Evolutionary conservation across 2,113 vertebrate species (phyloP), one percentile per base, ranked within the genome.

Genomic region (Notarius quadriscutis): DNA sequence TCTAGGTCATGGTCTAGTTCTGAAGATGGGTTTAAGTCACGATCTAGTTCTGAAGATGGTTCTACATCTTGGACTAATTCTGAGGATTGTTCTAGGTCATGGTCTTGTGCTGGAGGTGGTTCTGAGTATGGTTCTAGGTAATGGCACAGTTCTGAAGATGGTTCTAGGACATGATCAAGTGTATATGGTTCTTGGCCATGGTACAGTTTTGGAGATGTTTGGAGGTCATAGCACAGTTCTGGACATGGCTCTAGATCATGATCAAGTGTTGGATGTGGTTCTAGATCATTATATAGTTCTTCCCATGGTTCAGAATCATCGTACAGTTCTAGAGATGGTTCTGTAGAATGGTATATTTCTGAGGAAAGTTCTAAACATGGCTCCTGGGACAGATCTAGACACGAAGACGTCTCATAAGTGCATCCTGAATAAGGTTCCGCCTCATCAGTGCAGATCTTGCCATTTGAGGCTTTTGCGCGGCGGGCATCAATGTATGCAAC

Each of bases 401-500:
- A 20, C 14, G 20, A 67, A 53, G 72, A 77, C 0, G 15, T 27
- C 2, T 50, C 27, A 48, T 65, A 71, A 41, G 51, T 48, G 34
- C 14, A 57, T 58, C 15, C 53, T 71, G 53, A 48, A 58, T 57
- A 53, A 22, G 50, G 48, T 58, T 79, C 41, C 3, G 22, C n/a
- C 14, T 79, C 72, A 41, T 60, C 10, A 2, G 5, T 81, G 10
- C 30, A 62, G 57, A 60, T 41, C 18, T 41, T 22, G 20, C 7
- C 57, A 81, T 62, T 58, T 14, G 41, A 86, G 22, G 55, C 86
- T 67, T 90, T 90, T 82, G 93, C 90, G 71, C 72, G 84, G 51
- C 93, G 91, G 0, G 92, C 85, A 4, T 93, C 96, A 94, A 98
- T 89, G 86, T 93, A 96, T 25, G 91, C 53, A 0, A 94, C 94